Evolutionary conservation across 2,113 vertebrate genomes (phyloP).

Genomic region (Muntiacus muntjak): DNA sequence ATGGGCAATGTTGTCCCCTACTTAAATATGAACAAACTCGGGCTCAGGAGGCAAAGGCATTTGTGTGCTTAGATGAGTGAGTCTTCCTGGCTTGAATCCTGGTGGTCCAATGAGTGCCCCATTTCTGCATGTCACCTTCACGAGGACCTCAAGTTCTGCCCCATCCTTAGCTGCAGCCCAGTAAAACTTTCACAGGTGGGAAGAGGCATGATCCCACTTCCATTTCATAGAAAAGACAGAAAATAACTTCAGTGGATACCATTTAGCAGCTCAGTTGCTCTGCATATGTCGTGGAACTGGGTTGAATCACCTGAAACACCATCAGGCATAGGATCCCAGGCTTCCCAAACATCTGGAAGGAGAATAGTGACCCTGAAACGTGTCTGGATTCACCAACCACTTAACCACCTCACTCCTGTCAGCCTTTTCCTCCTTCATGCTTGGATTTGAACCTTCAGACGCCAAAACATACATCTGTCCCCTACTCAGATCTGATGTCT

Average conservation of each 20-base stretch:
- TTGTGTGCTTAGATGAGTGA: background rate
- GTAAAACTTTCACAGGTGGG: background rate
- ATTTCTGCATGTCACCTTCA: background rate
- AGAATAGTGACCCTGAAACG: background rate
- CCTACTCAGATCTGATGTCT: background rate
- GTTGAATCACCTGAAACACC: background rate
- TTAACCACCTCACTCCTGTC: background rate
- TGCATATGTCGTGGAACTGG: background rate
- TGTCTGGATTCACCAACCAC: background rate
- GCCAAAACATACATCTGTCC: background rate
- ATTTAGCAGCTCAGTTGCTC: background rate
- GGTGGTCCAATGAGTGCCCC: too few species aligned
- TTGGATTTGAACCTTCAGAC: background rate
- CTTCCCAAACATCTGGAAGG: background rate
- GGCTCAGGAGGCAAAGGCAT: background rate
- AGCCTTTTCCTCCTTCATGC: background rate
- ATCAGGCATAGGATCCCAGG: background rate
- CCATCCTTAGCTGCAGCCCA: background rate
- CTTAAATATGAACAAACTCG: background rate
- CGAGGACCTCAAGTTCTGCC: background rate
- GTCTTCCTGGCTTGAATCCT: background rate
- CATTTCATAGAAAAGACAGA: slow-evolving; percentile 3
- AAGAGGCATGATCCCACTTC: background rate
- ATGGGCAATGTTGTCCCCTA: background rate
- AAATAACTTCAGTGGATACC: background rate